Conservation (phyloP, 2,113 vertebrate genomes). For the Nicator chloris region DNA sequence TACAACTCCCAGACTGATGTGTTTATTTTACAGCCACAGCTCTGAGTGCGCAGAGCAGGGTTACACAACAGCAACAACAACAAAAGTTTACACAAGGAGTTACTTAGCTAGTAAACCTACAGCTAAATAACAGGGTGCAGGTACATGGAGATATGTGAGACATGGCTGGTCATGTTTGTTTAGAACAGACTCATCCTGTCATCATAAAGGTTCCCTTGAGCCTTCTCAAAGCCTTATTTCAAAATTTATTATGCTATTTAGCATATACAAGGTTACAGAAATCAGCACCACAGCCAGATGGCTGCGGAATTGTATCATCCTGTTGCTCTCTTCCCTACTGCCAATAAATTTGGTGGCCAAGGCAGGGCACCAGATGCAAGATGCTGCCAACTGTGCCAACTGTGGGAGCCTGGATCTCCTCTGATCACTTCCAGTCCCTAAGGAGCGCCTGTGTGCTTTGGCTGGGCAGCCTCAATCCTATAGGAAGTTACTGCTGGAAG, state of each 20-base stretch:
- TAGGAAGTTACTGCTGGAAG: fast-evolving
- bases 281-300: conserved; percentile 39
- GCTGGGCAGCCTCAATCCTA: background rate
- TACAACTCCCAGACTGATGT: background rate
- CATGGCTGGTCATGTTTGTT: conserved; percentile 11
- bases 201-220: conserved; percentile 25
- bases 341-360: conserved; percentile 39
- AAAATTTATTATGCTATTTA: conserved; percentile 48
- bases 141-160: background rate
- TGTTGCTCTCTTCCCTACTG: background rate
- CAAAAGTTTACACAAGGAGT: background rate
- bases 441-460: background rate
- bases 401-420: background rate
- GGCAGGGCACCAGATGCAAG: background rate
- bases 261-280: conserved; percentile 44
- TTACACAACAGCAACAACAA: background rate
- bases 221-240: conserved; percentile 22
- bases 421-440: background rate
- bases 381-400: background rate
- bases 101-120: background rate
- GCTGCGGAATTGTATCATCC: conserved; percentile 38
- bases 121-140: background rate
- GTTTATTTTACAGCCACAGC: background rate
- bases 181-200: background rate
- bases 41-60: background rate